These are phyloP conservation scores for Ploceus nigricollis DNA, from an alignment of 2,113 vertebrate species.

Conservation along the genomic window DNA sequence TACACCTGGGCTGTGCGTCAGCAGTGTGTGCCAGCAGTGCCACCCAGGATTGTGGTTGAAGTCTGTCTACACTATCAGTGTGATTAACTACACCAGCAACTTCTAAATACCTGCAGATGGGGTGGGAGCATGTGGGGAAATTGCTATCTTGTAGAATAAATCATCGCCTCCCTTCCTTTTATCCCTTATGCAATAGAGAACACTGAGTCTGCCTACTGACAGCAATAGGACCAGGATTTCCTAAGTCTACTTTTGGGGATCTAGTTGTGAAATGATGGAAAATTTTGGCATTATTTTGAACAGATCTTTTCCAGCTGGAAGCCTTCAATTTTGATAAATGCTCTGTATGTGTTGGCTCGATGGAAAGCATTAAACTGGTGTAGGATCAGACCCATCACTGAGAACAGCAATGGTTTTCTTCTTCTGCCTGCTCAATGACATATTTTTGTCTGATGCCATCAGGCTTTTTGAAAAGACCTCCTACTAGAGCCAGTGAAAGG, in stretches of 20 bases:
- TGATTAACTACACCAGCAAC: background rate
- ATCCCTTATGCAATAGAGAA: background rate
- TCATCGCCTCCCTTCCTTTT: background rate
- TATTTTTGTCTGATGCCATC: background rate
- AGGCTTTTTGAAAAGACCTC: background rate
- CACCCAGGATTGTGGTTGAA: background rate
- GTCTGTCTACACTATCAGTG: background rate
- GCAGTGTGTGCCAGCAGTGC: background rate
- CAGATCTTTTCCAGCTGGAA: background rate
- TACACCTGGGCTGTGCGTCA: background rate
- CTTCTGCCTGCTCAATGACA: background rate
- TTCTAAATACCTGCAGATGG: conserved; percentile 27
- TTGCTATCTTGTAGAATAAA: background rate
- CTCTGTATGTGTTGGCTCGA: background rate
- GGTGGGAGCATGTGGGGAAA: background rate
- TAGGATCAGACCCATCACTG: background rate
- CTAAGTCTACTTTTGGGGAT: background rate
- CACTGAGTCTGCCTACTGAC: background rate
- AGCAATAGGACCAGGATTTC: background rate
- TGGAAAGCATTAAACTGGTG: background rate
- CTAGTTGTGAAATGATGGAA: background rate
- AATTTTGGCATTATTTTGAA: background rate
- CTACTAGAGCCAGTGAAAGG: background rate
- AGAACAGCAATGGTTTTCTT: background rate
- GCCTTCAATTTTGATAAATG: background rate